Evolutionary conservation across 2,888 invertebrate species (phyloP), one percentile per base, ranked within the genome.

Genomic region (Drosophila maculinotata): DNA sequence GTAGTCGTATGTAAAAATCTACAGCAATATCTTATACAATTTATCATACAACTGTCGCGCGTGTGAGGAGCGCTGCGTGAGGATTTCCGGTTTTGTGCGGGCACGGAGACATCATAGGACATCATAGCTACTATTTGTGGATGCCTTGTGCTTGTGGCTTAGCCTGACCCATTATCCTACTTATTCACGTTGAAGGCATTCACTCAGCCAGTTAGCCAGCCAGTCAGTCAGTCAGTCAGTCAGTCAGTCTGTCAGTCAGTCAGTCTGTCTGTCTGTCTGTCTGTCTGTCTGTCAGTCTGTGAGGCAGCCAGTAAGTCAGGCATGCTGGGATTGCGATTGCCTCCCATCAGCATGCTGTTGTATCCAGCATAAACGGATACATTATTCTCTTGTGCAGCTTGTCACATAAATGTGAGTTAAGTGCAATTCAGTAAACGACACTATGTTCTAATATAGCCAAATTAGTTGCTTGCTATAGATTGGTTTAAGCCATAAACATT

Each of bases 101-200:
- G 39, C 10, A 52, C 36, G 2, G 23, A 31, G 51, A 8, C 26
- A n/a, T n/a, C n/a, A n/a, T n/a, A n/a, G n/a, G 53, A 51, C 49
- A 64, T 51, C 52, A 38, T 64, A 79, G 78, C 81, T 59, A 78
- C 75, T 80, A 68, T 38, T 23, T 60, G 60, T 59, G 47, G 87
- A 56, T 63, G 45, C 20, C 45, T 30, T 72, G 72, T 72, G 72
- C 87, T 84, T 84, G 81, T 72, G 81, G 85, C 87, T 87, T 82
- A 85, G 83, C 69, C 86, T 83, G 83, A 83, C 83, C 83, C 82
- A 83, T 83, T 83, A 83, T 87, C 67, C 83, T 75, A 83, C 88
- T 83, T 83, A 87, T 77, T 76, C 82, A 85, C 79, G 81, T 80
- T 84, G 81, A 87, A 84, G 87, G 81, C 81, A 87, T 78, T 81